Base-by-base conservation (phyloP, 2,888 invertebrate species). In the Diadromus collaris region DNA sequence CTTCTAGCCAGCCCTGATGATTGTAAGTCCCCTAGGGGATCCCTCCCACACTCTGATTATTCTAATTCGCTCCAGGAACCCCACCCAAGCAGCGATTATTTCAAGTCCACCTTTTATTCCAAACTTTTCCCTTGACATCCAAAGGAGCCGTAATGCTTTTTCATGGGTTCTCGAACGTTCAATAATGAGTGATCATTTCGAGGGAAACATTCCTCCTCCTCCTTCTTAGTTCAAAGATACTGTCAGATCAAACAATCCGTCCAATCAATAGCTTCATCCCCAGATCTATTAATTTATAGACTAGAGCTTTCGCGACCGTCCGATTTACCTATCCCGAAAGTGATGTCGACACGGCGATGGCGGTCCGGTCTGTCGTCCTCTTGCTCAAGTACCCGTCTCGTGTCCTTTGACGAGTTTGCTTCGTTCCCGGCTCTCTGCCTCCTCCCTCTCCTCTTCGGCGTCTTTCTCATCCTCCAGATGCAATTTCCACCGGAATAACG, bases 401-500 rank as follows among this genome's bases (percentile, higher is more conserved):
- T 19, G 19, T 69, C 65, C 69, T 74, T 74, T 69, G 70, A 65
- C 58, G 70, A 74, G 51, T 70, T 65, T 61, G 19, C 41, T 24
- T 54, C 56, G 7, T 32, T 41, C 16, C 46, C 46, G 9, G 63
- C 44, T 51, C 58, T 48, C 38, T n/a, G n/a, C 24, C 5, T 24
- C 67, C 46, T 27, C 29, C 32, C 9, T 63, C 69, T 67, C 34
- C 21, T 41, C 38, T 54, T 58, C 51, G 16, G 16, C 44, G 32
- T 69, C 60, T 61, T 68, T 60, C 54, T 34, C 61, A 16, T 64
- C 41, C 41, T 54, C 38, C 41, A 63, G 56, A 75, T 78, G 78
- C 73, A 81, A 79, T 83, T 80, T 77, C 51, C 68, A 38, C 60
- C 64, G 67, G 65, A 61, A 78, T 51, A 70, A 65, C 69, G 70